Percentiles rank a stretch among this genome's conserved stretches.
These are phyloP conservation scores for Opisthocomus hoazin DNA, from an alignment of 2,113 vertebrate species.

Conservation along the genomic window DNA sequence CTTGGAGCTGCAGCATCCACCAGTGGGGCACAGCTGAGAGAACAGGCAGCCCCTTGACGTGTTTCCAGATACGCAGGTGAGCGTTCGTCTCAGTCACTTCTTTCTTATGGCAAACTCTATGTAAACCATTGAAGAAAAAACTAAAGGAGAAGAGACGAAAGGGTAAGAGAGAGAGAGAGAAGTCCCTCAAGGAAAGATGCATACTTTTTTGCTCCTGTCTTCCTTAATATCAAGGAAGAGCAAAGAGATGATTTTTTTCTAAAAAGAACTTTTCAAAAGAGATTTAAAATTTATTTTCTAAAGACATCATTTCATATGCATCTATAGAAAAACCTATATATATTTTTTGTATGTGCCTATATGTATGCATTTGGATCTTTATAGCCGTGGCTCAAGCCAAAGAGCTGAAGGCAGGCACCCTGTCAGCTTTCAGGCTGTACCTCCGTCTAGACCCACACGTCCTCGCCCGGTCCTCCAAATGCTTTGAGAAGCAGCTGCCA, in stretches of 20 bases:
- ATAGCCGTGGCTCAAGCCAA: not conserved
- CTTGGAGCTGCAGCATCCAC: not conserved
- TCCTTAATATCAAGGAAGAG: not conserved
- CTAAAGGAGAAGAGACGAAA: not conserved
- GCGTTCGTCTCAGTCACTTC: not conserved
- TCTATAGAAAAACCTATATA: not conserved
- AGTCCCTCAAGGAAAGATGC: not conserved
- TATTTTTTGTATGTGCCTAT: not conserved
- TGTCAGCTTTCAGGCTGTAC: not conserved
- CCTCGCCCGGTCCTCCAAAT: not conserved
- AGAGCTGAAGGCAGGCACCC: not conserved
- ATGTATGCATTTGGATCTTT: not conserved
- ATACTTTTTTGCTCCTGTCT: accelerated
- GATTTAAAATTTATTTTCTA: not conserved
- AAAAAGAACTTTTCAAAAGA: not conserved
- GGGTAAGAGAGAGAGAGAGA: not conserved
- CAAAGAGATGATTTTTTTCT: not conserved
- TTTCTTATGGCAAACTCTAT: not conserved
- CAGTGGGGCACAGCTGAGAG: not conserved
- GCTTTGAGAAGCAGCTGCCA: not conserved
- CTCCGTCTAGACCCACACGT: not conserved
- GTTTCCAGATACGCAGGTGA: not conserved
- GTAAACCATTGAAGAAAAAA: not conserved
- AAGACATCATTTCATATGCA: not conserved
- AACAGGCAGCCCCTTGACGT: not conserved